phyloP scores from a whole-genome alignment of 2,113 vertebrate species.

The Lonchura striata region DNA sequence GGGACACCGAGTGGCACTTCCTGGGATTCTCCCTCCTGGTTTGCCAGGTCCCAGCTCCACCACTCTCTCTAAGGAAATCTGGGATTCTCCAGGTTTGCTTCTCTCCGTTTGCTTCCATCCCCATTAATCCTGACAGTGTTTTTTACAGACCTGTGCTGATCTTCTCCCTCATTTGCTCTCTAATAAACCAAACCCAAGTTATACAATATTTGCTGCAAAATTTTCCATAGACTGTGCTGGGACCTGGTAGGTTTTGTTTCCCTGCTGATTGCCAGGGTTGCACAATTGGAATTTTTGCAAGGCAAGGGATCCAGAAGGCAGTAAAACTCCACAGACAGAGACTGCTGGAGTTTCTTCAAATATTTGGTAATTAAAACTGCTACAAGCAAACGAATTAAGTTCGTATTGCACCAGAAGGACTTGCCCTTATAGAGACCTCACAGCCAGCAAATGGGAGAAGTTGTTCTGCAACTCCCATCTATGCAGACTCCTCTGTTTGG shows the following conservation, averaged over 20 bases:
- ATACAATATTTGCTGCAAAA: neutral
- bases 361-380: slow-evolving; percentile 1
- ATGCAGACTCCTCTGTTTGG: slow-evolving; percentile 26
- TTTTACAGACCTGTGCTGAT: neutral
- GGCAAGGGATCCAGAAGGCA: neutral
- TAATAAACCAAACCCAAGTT: neutral
- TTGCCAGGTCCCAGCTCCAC: neutral
- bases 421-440: neutral
- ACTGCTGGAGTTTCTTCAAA: neutral
- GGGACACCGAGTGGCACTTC: neutral
- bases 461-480: neutral
- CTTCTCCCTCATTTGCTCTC: neutral
- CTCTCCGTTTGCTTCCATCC: neutral
- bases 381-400: neutral
- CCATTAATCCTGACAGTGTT: neutral
- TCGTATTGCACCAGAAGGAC: neutral
- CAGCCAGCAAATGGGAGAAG: neutral
- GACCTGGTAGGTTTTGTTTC: neutral
- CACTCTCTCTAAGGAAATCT: neutral
- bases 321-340: neutral
- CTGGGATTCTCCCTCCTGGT: neutral
- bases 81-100: neutral
- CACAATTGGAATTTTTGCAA: neutral
- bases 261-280: neutral
- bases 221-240: neutral